phyloP scores from a whole-genome alignment of 2,888 invertebrate genomes.

The Serripes groenlandicus region DNA sequence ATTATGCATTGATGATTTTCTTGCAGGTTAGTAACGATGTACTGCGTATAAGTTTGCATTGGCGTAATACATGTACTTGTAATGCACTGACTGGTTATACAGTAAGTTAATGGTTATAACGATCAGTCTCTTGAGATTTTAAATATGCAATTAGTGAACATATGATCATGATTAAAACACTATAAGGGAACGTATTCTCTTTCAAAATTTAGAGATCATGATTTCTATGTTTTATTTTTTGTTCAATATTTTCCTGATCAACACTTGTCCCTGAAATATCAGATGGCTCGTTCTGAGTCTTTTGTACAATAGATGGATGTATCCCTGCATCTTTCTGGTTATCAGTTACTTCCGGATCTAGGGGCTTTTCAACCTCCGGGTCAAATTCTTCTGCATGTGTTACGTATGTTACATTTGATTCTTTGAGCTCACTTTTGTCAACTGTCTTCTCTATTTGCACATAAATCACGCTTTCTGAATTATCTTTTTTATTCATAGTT shows the following conservation, averaged over 20 bases:
- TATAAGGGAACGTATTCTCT: too few species aligned
- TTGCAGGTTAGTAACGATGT: too few species aligned
- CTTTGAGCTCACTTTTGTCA: conserved; percentile 18
- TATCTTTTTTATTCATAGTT: background rate
- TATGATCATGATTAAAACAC: too few species aligned
- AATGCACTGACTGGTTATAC: too few species aligned
- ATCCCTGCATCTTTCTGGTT: background rate
- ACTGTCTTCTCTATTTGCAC: conserved; percentile 58
- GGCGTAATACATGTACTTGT: too few species aligned
- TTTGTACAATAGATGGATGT: background rate
- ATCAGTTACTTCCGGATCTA: background rate
- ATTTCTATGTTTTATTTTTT: conserved; percentile 3
- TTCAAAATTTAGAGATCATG: conserved; percentile 18
- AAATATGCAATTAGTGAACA: too few species aligned
- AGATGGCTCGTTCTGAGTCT: background rate
- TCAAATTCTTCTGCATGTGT: conserved; percentile 56
- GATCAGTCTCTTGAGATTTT: too few species aligned
- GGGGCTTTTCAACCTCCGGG: too few species aligned
- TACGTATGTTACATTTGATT: conserved; percentile 62
- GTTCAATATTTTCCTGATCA: conserved; percentile 24
- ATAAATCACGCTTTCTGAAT: conserved; percentile 46
- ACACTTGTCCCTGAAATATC: conserved; percentile 21
- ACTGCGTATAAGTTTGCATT: too few species aligned
- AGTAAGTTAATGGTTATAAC: too few species aligned
- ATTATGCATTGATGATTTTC: too few species aligned